Percentiles rank a stretch among this genome's conserved stretches.
These are phyloP conservation scores for Bos javanicus DNA, from an alignment of 2,113 vertebrate species.

Conservation along the genomic window DNA sequence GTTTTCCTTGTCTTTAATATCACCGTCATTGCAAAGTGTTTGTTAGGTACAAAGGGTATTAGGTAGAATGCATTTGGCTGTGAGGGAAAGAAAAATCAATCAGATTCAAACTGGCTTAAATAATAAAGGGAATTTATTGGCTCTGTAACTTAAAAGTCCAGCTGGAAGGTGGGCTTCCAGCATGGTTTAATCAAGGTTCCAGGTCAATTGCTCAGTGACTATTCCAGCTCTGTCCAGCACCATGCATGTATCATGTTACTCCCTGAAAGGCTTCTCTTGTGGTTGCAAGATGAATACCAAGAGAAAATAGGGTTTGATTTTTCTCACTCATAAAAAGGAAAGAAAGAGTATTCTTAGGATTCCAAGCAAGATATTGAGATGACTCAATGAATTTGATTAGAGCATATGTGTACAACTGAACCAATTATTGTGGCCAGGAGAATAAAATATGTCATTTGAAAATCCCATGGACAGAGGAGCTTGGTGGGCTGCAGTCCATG, in stretches of 20 bases:
- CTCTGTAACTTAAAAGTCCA: slow-evolving; percentile 36
- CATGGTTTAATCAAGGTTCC: slow-evolving; percentile 46
- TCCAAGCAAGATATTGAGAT: neutral
- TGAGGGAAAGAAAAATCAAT: slow-evolving; percentile 57
- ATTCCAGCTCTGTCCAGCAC: neutral
- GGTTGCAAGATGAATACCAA: neutral
- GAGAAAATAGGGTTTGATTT: neutral
- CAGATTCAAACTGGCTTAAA: slow-evolving; percentile 56
- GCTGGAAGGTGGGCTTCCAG: slow-evolving; percentile 57
- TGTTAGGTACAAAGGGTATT: neutral
- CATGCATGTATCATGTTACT: neutral
- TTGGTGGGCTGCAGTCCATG: too few relatives aligned
- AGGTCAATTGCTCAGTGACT: slow-evolving; percentile 26
- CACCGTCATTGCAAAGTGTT: neutral
- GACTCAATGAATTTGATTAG: neutral
- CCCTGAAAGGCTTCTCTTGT: neutral
- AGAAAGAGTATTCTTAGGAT: neutral
- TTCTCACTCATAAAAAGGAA: neutral
- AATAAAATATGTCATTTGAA: neutral
- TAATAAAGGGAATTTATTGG: slow-evolving; percentile 60
- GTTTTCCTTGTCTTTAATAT: neutral
- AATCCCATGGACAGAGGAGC: too few relatives aligned
- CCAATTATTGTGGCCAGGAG: neutral
- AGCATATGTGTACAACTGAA: neutral
- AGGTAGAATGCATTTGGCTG: slow-evolving; percentile 42